A percentile compares a stretch with the other conserved stretches of the same genome.
Conservation (phyloP, 2,888 invertebrate genomes). For the Ophraella communa region DNA sequence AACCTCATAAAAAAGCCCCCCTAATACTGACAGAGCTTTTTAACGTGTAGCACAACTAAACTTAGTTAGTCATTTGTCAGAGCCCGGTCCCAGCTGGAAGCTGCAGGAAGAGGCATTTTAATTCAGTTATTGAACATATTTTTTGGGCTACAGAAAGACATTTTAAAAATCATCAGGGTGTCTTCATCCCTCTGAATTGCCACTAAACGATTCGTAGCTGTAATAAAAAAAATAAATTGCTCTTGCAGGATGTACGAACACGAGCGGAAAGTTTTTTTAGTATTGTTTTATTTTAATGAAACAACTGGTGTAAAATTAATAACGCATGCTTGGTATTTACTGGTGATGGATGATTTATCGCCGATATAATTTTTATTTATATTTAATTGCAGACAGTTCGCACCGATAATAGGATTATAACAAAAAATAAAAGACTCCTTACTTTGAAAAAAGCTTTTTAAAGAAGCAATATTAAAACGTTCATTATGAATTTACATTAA, state of each 20-base stretch:
- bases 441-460: too few species aligned
- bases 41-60: slow-evolving; percentile 52
- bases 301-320: not conserved
- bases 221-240: slow-evolving; percentile 30
- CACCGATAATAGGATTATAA: too few species aligned
- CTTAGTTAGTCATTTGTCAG: slow-evolving; percentile 61
- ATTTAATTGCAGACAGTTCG: too few species aligned
- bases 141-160: slow-evolving; percentile 57
- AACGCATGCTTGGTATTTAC: too few species aligned
- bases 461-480: too few species aligned
- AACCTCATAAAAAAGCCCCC: slow-evolving; percentile 44
- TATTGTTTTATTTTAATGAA: not conserved
- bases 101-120: slow-evolving; percentile 55
- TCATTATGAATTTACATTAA: too few species aligned
- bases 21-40: slow-evolving; percentile 52
- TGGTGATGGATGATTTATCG: too few species aligned
- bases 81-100: slow-evolving; percentile 51
- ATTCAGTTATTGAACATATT: slow-evolving; percentile 62
- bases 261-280: not conserved
- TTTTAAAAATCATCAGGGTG: slow-evolving; percentile 61
- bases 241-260: not conserved
- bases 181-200: slow-evolving; percentile 39
- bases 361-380: too few species aligned
- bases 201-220: slow-evolving; percentile 28
- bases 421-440: too few species aligned